Base-by-base conservation (phyloP, 2,888 invertebrate species). In the Eupithecia exiguata region DNA sequence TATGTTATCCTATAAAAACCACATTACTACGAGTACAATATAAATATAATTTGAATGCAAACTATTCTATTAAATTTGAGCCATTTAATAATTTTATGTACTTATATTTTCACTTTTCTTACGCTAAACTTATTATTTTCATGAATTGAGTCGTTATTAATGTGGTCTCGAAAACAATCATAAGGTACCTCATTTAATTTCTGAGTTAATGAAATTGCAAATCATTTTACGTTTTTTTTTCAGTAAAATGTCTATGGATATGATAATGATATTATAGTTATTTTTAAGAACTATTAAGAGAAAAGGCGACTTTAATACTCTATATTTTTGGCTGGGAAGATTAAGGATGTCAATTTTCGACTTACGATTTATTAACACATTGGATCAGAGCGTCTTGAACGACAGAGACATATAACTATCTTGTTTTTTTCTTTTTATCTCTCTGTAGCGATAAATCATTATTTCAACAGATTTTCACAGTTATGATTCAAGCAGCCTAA, bases 311-410 rank as follows among this genome's bases (percentile, higher is more conserved):
- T 74, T 77, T 84, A 78, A 75, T 81, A 77, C 79, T 82, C 80
- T 84, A 80, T 80, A 77, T 81, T 78, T 46, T 68, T 74, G 82
- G 82, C 82, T 82, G 82, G 82, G 78, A 80, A 77, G 78, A 80
- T 40, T 21, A 40, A 43, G 35, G 76, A 84, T 83, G 89, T 90
- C 86, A 88, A 88, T 88, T 90, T 86, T 80, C 79, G 80, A 36
- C 35, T 65, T 65, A 36, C 65, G 9, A 65, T 38, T 30, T 36
- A 62, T 12, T 18, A 36, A 63, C 63, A n/a, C 63, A 1, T 62
- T 35, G 35, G 30, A 35, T 62, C 35, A 62, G 12, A 62, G 35
- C 10, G 30, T 16, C 21, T 18, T 35, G 16, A 35, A 35, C 9
- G 35, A 35, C 62, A 35, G 62, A 35, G 30, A 49, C 9, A 49